Evolutionary conservation across 2,888 invertebrate species (phyloP).

Genomic region (Eupithecia subfuscata): DNA sequence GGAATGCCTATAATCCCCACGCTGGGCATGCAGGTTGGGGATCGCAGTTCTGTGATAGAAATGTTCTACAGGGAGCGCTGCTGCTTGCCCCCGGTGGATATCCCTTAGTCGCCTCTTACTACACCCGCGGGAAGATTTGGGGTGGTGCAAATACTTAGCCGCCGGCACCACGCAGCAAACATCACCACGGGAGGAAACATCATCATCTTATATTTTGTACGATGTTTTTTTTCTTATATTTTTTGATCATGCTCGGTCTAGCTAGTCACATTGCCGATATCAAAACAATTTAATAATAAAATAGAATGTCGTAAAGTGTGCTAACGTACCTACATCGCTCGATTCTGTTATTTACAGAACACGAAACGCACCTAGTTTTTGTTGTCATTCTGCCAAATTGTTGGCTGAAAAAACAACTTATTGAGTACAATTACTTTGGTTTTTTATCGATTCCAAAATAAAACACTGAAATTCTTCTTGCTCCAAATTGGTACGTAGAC

Average conservation of each 20-base stretch:
- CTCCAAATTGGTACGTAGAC: neutral
- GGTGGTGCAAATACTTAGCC: too few relatives aligned
- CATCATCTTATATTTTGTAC: too few relatives aligned
- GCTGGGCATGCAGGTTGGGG: too few relatives aligned
- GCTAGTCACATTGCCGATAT: neutral
- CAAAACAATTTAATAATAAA: neutral
- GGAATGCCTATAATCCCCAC: too few relatives aligned
- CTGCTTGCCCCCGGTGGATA: too few relatives aligned
- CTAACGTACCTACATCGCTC: neutral
- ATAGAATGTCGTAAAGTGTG: neutral
- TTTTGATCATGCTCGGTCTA: neutral
- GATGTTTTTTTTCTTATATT: neutral
- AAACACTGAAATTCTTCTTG: neutral
- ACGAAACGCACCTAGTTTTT: slow-evolving; percentile 9
- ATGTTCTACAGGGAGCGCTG: too few relatives aligned
- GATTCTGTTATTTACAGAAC: neutral
- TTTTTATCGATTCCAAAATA: neutral
- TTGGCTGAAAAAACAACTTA: slow-evolving; percentile 7
- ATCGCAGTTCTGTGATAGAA: too few relatives aligned
- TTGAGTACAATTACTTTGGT: slow-evolving; percentile 2
- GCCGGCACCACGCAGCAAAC: too few relatives aligned
- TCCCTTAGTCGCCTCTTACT: too few relatives aligned
- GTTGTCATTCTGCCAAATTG: slow-evolving; percentile 15
- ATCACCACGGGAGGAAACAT: too few relatives aligned
- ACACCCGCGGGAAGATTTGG: too few relatives aligned